Percentiles rank a stretch among this genome's conserved stretches.
Evolutionary conservation across 2,113 vertebrate species (phyloP).

Genomic region (Xiphophorus couchianus): DNA sequence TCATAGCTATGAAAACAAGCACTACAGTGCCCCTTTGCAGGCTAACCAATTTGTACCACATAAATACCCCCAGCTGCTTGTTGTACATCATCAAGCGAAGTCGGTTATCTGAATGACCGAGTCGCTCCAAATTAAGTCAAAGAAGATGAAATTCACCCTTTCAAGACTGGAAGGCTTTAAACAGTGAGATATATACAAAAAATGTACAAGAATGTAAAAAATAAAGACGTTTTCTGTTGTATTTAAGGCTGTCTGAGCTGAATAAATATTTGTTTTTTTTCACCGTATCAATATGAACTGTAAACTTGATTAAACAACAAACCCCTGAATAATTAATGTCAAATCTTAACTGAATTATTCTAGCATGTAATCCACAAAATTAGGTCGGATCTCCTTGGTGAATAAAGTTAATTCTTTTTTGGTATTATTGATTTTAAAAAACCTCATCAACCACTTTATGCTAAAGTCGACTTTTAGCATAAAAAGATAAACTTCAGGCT

Average conservation of each 20-base stretch:
- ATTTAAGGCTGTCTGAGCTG: conserved; percentile 46
- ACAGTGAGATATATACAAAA: conserved; percentile 62
- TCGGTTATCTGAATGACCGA: conserved; percentile 4
- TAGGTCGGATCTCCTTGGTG: not conserved
- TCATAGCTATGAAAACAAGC: conserved; percentile 31
- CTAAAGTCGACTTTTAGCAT: not conserved
- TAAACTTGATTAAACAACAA: not conserved
- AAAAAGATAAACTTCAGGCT: not conserved
- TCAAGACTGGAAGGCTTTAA: conserved; percentile 18
- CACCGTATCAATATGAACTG: not conserved
- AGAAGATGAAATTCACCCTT: conserved; percentile 32
- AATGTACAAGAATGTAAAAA: conserved; percentile 64
- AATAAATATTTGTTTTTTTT: conserved; percentile 69
- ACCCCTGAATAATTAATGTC: not conserved
- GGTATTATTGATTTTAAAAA: not conserved
- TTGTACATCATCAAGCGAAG: conserved; percentile 7
- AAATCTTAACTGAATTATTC: not conserved
- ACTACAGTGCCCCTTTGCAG: conserved; percentile 27
- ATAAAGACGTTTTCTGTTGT: conserved; percentile 29
- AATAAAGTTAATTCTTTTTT: not conserved
- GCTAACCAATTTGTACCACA: conserved; percentile 39
- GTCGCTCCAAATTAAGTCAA: conserved; percentile 10
- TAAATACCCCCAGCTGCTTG: conserved; percentile 9
- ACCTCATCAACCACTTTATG: not conserved
- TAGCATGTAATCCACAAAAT: not conserved